Evolutionary conservation across 1,140 invertebrate genomes (phyloP).

Genomic region (Eupristina koningsbergeri): DNA sequence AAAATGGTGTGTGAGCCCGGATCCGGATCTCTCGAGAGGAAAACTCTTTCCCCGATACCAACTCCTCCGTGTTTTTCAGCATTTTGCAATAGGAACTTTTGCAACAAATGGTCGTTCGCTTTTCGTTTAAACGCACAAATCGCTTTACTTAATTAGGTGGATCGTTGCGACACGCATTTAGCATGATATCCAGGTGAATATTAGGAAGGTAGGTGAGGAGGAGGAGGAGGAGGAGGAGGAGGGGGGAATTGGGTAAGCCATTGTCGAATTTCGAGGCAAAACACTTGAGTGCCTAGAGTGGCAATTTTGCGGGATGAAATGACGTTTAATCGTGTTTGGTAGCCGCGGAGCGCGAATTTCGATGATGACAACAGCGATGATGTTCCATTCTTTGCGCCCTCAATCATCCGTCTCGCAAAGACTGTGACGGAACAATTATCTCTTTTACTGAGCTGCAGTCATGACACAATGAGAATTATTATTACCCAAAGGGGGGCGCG

Average conservation of each 20-base stretch:
- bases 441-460: neutral
- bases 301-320: neutral
- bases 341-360: no score
- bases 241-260: constrained; percentile 16
- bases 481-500: constrained; percentile 60
- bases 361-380: no score
- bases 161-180: neutral
- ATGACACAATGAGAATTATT: constrained; percentile 71
- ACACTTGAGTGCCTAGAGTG: constrained; percentile 34
- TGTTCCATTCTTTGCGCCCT: neutral
- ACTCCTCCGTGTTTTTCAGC: no score
- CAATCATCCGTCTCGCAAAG: neutral
- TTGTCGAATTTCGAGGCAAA: constrained; percentile 1
- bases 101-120: neutral
- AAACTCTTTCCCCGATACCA: neutral
- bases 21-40: neutral
- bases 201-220: no score
- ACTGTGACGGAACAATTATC: neutral
- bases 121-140: neutral
- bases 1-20: constrained; percentile 23
- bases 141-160: neutral
- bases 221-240: no score
- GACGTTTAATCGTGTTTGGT: no score
- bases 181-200: constrained; percentile 20
- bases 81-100: constrained; percentile 16